Conservation (phyloP, 2,113 vertebrate species). For the Protobothrops mucrosquamatus region DNA sequence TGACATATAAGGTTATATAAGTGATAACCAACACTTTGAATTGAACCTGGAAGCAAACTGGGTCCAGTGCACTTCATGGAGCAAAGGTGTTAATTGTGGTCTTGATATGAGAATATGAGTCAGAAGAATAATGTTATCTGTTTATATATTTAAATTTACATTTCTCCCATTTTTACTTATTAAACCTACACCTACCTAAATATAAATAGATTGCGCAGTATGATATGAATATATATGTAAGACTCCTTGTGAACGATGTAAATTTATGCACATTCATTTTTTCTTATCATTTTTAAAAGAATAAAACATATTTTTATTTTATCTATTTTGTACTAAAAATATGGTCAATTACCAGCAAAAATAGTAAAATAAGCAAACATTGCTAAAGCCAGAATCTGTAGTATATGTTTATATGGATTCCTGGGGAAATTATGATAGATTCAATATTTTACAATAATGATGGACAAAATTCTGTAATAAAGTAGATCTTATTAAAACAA, state of each 20-base stretch:
- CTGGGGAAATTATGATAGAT: not conserved
- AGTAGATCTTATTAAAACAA: not conserved
- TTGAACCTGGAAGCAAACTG: too few species aligned
- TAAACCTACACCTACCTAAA: not conserved
- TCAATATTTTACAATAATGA: not conserved
- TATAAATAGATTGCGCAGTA: not conserved
- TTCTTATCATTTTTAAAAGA: not conserved
- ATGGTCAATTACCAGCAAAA: not conserved
- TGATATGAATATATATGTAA: not conserved
- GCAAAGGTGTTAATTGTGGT: too few species aligned
- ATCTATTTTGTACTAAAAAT: not conserved
- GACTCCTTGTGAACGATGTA: not conserved
- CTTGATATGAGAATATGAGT: not conserved
- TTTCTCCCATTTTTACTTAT: not conserved
- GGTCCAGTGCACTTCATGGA: too few species aligned
- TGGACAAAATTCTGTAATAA: not conserved
- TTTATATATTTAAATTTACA: not conserved
- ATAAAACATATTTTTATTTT: not conserved
- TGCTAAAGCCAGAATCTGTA: not conserved
- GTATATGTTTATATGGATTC: not conserved
- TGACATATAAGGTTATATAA: too few species aligned
- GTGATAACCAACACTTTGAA: too few species aligned
- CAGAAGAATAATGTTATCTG: not conserved
- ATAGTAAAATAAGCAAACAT: not conserved
- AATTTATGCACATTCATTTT: not conserved